A percentile compares a stretch with the other conserved stretches of the same genome.
These are phyloP conservation scores for Lynx canadensis DNA, from an alignment of 2,113 vertebrate species.

Conservation along the genomic window DNA sequence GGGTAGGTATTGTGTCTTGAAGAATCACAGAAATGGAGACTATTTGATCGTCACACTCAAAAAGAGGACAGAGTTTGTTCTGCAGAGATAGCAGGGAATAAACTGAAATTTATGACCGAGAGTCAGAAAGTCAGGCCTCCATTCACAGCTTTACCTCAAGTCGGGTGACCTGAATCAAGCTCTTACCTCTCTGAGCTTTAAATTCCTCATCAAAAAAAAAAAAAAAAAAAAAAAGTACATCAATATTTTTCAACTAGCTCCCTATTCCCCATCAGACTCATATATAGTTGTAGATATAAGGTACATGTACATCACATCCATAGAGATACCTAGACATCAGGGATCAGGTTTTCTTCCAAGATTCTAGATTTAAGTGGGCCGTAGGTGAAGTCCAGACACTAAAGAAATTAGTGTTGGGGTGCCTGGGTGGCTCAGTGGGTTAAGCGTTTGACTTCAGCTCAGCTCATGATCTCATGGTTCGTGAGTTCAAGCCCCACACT, in stretches of 20 bases:
- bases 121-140: not conserved
- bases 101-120: not conserved
- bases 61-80: not conserved
- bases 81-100: not conserved
- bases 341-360: not conserved
- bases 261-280: not conserved
- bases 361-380: not conserved
- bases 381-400: not conserved
- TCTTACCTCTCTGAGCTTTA: not conserved
- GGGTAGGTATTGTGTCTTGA: not conserved
- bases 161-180: not conserved
- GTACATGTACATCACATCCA: rapidly evolving
- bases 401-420: not conserved
- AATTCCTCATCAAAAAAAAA: not conserved
- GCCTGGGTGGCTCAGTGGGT: too few species aligned
- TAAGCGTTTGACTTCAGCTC: too few species aligned
- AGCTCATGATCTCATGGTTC: too few species aligned
- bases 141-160: not conserved
- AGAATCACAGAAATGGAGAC: not conserved
- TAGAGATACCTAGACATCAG: not conserved
- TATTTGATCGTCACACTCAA: not conserved
- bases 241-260: not conserved
- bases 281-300: not conserved
- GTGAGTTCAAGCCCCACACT: too few species aligned
- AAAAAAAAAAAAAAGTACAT: not conserved